Conservation (phyloP, 2,797 vertebrate genomes). For the Danionella dracula region DNA sequence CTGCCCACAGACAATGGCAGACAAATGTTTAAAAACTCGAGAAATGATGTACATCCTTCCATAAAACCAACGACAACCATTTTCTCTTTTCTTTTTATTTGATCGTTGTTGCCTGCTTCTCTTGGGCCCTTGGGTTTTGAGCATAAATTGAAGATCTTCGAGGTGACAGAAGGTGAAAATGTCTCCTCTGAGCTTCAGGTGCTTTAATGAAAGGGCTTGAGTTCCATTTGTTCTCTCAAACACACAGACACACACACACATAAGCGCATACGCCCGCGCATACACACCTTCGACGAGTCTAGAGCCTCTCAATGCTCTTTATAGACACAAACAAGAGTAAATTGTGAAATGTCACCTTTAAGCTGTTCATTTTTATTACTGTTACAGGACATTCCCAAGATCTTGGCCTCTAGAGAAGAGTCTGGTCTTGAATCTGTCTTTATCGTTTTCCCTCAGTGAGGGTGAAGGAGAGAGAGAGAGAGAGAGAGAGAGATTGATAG, state of each 20-base stretch:
- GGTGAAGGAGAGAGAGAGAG: slow-evolving; percentile 69
- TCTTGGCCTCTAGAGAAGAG: slow-evolving; percentile 88
- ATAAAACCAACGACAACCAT: background rate
- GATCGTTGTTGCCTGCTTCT: background rate
- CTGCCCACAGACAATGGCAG: background rate
- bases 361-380: slow-evolving; percentile 98
- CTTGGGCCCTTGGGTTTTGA: background rate
- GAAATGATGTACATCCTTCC: background rate
- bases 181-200: slow-evolving; percentile 87
- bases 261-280: background rate
- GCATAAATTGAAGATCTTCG: slow-evolving; percentile 35
- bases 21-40: background rate
- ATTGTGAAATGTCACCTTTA: slow-evolving; percentile 99
- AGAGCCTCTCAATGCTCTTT: slow-evolving; percentile 97
- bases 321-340: slow-evolving; percentile 99
- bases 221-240: slow-evolving; percentile 94
- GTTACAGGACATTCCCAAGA: slow-evolving; percentile 96
- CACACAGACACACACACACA: background rate
- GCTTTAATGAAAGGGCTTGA: slow-evolving; percentile 90
- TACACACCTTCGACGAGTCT: slow-evolving; percentile 81
- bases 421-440: slow-evolving; percentile 59
- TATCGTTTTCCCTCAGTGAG: slow-evolving; percentile 66
- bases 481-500: slow-evolving; percentile 92
- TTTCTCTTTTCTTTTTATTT: background rate
- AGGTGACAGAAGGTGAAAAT: slow-evolving; percentile 60